Evolutionary conservation across 2,888 invertebrate genomes (phyloP).

Genomic region (Cantharis flavilabris): DNA sequence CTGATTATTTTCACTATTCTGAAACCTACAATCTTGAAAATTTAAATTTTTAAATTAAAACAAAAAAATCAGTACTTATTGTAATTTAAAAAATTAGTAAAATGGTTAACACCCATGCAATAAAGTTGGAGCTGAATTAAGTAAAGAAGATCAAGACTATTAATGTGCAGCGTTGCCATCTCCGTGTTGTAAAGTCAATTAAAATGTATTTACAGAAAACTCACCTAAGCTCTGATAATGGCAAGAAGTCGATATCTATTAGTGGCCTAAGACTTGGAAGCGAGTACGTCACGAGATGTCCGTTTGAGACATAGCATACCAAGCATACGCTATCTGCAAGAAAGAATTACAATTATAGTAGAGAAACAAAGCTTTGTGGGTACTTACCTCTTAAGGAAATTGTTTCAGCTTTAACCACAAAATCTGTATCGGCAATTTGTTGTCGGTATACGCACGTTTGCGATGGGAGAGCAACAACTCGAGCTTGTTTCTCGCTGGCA

Average conservation of each 20-base stretch:
- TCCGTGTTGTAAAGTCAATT: slow-evolving; percentile 14
- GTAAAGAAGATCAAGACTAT: slow-evolving; percentile 42
- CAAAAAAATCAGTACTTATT: neutral
- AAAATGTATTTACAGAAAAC: slow-evolving; percentile 9
- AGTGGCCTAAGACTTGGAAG: slow-evolving; percentile 93
- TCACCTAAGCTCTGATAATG: slow-evolving; percentile 92
- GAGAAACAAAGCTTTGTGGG: too few relatives aligned
- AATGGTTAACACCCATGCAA: slow-evolving; percentile 24
- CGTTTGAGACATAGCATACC: slow-evolving; percentile 92
- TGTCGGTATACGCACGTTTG: slow-evolving; percentile 93
- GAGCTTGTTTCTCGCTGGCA: slow-evolving; percentile 93
- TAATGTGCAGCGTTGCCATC: slow-evolving; percentile 30
- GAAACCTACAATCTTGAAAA: too few relatives aligned
- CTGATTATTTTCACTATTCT: neutral
- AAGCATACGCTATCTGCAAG: slow-evolving; percentile 90
- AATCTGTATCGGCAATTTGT: slow-evolving; percentile 90
- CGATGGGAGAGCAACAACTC: slow-evolving; percentile 91
- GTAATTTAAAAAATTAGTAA: slow-evolving; percentile 9
- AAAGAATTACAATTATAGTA: slow-evolving; percentile 12
- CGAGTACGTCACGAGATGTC: slow-evolving; percentile 91
- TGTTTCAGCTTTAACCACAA: slow-evolving; percentile 93
- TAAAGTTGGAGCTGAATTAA: slow-evolving; percentile 30
- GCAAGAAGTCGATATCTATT: slow-evolving; percentile 92
- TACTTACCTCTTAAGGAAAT: slow-evolving; percentile 83
- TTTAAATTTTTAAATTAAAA: too few relatives aligned